Evolutionary conservation across 2,113 vertebrate genomes (phyloP).

Genomic region (Nannospalax galili): DNA sequence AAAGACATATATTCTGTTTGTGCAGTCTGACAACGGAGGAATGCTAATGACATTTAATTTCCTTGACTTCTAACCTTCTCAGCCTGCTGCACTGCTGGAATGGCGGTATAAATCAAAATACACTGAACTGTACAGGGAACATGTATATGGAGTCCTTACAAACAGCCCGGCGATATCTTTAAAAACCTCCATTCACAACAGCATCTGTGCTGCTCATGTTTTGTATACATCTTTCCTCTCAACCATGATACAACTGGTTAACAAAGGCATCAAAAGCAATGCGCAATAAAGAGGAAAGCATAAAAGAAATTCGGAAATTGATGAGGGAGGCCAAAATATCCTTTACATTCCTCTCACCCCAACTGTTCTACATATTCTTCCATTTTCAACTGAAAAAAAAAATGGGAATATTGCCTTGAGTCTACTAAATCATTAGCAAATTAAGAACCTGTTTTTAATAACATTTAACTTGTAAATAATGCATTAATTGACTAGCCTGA

Average conservation of each 20-base stretch:
- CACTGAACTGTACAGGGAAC: slow-evolving; percentile 78
- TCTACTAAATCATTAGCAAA: slow-evolving; percentile 98
- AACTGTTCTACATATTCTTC: slow-evolving; percentile 87
- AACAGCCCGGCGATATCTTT: slow-evolving; percentile 83
- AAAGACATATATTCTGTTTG: slow-evolving; percentile 81
- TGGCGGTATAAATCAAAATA: slow-evolving; percentile 84
- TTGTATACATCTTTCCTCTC: slow-evolving; percentile 81
- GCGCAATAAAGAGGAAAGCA: slow-evolving; percentile 72
- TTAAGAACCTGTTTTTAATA: slow-evolving; percentile 99
- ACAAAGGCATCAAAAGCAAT: slow-evolving; percentile 80
- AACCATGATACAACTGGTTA: slow-evolving; percentile 79
- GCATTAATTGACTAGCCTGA: slow-evolving; percentile 95
- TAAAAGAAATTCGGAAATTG: slow-evolving; percentile 77
- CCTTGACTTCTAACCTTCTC: slow-evolving; percentile 87
- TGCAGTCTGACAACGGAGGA: slow-evolving; percentile 80
- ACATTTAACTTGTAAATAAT: slow-evolving; percentile 98
- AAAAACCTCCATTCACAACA: slow-evolving; percentile 83
- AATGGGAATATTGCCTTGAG: slow-evolving; percentile 94
- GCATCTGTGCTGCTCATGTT: slow-evolving; percentile 81
- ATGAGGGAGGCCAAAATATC: slow-evolving; percentile 79
- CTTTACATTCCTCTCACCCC: slow-evolving; percentile 80
- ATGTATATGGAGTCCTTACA: slow-evolving; percentile 80
- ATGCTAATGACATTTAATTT: slow-evolving; percentile 88
- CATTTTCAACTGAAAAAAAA: slow-evolving; percentile 89
- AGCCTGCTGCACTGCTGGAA: slow-evolving; percentile 83